phyloP scores from a whole-genome alignment of 2,888 invertebrate species.

The Lingula anatina region DNA sequence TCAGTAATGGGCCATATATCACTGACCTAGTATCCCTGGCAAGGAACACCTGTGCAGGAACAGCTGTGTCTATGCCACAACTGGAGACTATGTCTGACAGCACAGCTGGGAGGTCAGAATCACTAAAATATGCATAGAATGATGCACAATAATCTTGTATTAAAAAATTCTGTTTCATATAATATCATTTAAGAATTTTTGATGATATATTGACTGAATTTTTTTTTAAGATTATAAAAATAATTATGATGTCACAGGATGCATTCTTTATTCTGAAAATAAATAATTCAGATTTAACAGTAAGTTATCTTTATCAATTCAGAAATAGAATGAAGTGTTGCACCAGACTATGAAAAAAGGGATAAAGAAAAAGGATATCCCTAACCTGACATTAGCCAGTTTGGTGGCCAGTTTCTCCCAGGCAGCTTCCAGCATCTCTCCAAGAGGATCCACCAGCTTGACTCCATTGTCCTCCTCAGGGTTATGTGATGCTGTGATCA shows the following conservation, averaged over 20 bases:
- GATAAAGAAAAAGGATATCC: neutral
- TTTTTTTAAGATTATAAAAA: too few species aligned
- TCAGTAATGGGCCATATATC: neutral
- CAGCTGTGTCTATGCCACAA: conserved; percentile 68
- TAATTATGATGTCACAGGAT: too few species aligned
- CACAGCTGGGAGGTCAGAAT: conserved; percentile 67
- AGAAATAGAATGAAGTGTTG: too few species aligned
- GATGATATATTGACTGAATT: too few species aligned
- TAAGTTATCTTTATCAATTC: too few species aligned
- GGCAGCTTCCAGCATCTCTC: conserved; percentile 89
- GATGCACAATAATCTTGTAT: too few species aligned
- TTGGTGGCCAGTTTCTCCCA: conserved; percentile 90
- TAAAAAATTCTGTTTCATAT: too few species aligned
- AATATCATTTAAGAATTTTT: too few species aligned
- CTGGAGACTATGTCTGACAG: conserved; percentile 67
- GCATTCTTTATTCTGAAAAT: too few species aligned
- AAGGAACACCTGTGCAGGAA: conserved; percentile 70
- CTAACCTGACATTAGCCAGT: conserved; percentile 74
- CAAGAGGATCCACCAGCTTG: conserved; percentile 90
- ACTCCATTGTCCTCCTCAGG: conserved; percentile 94
- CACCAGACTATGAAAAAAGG: too few species aligned
- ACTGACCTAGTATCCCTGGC: conserved; percentile 74
- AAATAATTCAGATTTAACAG: too few species aligned
- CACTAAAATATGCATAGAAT: too few species aligned
- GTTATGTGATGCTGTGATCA: conserved; percentile 99